These are phyloP conservation scores for Drosophila villosipedis DNA, from an alignment of 2,888 invertebrate genomes.

Conservation along the genomic window DNA sequence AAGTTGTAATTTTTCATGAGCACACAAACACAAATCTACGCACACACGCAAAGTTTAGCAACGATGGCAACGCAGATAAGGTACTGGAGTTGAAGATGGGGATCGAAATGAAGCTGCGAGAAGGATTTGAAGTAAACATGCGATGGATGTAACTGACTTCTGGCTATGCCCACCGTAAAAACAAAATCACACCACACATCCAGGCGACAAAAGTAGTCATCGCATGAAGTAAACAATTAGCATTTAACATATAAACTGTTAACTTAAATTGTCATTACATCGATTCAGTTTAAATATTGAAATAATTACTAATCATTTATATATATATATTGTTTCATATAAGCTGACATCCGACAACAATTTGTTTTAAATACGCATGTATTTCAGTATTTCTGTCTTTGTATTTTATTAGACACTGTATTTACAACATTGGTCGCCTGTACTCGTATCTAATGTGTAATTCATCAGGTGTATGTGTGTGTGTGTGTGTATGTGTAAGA, in stretches of 20 bases:
- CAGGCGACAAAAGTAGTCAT: slow-evolving; percentile 57
- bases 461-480: slow-evolving; percentile 41
- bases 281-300: not conserved
- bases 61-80: slow-evolving; percentile 18
- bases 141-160: slow-evolving; percentile 43
- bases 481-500: slow-evolving; percentile 36
- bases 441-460: slow-evolving; percentile 22
- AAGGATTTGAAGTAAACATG: slow-evolving; percentile 49
- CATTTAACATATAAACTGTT: not conserved
- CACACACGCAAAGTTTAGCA: slow-evolving; percentile 15
- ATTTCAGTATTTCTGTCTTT: too few species aligned
- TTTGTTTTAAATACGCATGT: not conserved
- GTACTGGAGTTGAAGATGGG: slow-evolving; percentile 5
- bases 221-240: not conserved
- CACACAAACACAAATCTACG: slow-evolving; percentile 19
- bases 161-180: slow-evolving; percentile 34
- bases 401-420: not conserved
- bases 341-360: not conserved
- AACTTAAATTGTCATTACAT: not conserved
- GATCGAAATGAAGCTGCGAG: slow-evolving; percentile 19
- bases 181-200: not conserved
- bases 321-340: not conserved
- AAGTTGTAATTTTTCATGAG: slow-evolving; percentile 78
- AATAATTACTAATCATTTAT: not conserved
- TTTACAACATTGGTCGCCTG: slow-evolving; percentile 17